phyloP scores from a whole-genome alignment of 1,140 invertebrate species.

The Drosophila ficusphila region DNA sequence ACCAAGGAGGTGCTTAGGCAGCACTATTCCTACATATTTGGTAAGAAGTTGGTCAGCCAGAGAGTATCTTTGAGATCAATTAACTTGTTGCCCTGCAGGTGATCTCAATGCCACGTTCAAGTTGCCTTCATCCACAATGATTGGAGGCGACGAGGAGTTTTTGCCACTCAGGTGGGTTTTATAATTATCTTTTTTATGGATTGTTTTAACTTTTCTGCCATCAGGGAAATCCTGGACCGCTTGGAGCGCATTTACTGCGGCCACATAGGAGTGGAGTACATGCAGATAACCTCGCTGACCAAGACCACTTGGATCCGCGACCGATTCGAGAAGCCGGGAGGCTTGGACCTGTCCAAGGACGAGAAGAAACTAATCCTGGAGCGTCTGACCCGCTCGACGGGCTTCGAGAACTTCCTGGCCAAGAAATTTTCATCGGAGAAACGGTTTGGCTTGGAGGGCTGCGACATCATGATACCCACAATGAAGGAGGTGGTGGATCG shows the following conservation, averaged over 20 bases:
- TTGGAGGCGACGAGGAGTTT: slow-evolving; percentile 62
- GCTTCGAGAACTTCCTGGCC: slow-evolving; percentile 93
- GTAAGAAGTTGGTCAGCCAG: slow-evolving; percentile 17
- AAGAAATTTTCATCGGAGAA: slow-evolving; percentile 96
- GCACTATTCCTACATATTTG: slow-evolving; percentile 60
- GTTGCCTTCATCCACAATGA: slow-evolving; percentile 59
- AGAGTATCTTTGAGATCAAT: not conserved
- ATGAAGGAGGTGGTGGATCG: slow-evolving; percentile 95
- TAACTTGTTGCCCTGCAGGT: slow-evolving; percentile 10
- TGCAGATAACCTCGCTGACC: slow-evolving; percentile 92
- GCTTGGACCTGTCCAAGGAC: slow-evolving; percentile 17
- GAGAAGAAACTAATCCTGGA: slow-evolving; percentile 64
- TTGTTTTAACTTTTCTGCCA: slow-evolving; percentile 40
- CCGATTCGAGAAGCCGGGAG: slow-evolving; percentile 90
- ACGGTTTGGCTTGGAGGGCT: slow-evolving; percentile 96
- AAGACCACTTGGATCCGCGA: slow-evolving; percentile 92
- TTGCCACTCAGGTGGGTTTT: slow-evolving; percentile 54
- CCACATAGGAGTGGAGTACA: slow-evolving; percentile 93
- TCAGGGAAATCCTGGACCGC: slow-evolving; percentile 90
- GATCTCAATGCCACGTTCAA: slow-evolving; percentile 69
- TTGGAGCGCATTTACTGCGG: slow-evolving; percentile 90
- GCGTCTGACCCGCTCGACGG: slow-evolving; percentile 56
- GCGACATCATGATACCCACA: slow-evolving; percentile 94
- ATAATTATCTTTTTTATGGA: not conserved
- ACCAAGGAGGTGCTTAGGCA: slow-evolving; percentile 67